Conservation (phyloP, 2,113 vertebrate genomes). For the human (Homo sapiens) region DNA sequence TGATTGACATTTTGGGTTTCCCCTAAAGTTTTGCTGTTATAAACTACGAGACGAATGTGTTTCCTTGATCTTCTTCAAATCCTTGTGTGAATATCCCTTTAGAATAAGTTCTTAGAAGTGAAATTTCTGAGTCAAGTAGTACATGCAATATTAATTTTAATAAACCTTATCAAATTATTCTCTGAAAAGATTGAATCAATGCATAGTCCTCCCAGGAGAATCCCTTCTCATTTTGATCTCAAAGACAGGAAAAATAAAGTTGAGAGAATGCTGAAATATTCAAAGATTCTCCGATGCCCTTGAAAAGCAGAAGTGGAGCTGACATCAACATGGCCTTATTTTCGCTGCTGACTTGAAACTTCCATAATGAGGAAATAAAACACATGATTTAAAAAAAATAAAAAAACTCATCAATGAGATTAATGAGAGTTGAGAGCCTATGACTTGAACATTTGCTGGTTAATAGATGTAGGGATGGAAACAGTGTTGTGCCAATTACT, state of each 20-base stretch:
- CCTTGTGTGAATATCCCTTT: neutral
- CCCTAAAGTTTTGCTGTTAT: neutral
- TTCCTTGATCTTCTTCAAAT: slow-evolving; percentile 18
- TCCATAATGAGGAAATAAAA: slow-evolving; percentile 64
- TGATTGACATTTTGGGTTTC: neutral
- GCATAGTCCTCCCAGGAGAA: neutral
- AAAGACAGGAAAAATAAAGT: slow-evolving; percentile 17
- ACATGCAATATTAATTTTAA: slow-evolving; percentile 38
- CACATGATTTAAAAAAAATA: slow-evolving; percentile 8
- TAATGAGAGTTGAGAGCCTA: slow-evolving; percentile 63
- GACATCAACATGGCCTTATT: neutral
- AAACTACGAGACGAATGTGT: neutral
- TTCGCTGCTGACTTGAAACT: slow-evolving; percentile 51
- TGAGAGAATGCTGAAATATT: neutral
- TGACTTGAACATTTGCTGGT: slow-evolving; percentile 59
- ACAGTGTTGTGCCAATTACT: slow-evolving; percentile 56
- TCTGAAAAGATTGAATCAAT: slow-evolving; percentile 9
- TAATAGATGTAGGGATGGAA: slow-evolving; percentile 64
- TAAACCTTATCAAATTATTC: slow-evolving; percentile 45
- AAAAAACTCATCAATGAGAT: slow-evolving; percentile 39
- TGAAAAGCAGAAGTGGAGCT: neutral
- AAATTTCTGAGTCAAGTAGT: slow-evolving; percentile 22
- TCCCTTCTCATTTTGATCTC: slow-evolving; percentile 32
- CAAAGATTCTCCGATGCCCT: neutral
- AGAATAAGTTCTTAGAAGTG: slow-evolving; percentile 15